Percentiles rank a stretch among this genome's conserved stretches.
Conservation (phyloP, 2,888 invertebrate species). For the Melinopterus prodromus region DNA sequence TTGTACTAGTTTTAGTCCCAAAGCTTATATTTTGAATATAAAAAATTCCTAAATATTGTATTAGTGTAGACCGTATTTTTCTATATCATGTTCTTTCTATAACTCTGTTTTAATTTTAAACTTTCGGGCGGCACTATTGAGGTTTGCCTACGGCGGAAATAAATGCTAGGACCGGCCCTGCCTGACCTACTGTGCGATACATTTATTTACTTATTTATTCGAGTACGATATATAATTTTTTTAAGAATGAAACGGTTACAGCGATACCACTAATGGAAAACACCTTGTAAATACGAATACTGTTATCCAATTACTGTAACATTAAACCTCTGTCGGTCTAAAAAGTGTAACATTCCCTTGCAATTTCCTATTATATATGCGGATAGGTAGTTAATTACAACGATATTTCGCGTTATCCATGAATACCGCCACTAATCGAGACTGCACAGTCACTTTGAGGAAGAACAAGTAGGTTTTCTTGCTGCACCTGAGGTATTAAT, state of each 20-base stretch:
- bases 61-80: no score
- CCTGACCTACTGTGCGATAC: background rate
- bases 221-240: background rate
- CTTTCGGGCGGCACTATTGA: no score
- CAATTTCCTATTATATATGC: background rate
- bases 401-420: background rate
- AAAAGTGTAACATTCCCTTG: constrained; percentile 22
- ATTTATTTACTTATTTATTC: background rate
- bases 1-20: no score
- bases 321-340: constrained; percentile 11
- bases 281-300: constrained; percentile 26
- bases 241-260: background rate
- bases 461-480: background rate
- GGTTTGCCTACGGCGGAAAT: no score
- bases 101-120: no score
- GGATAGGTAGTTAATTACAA: background rate
- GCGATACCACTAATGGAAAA: constrained; percentile 27
- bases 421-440: no score
- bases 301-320: constrained; percentile 28
- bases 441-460: background rate
- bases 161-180: no score
- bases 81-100: no score
- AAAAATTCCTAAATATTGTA: no score
- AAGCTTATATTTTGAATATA: no score
- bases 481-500: background rate